Conservation (phyloP, 1,140 invertebrate species). For the Eriosoma lanigerum region DNA sequence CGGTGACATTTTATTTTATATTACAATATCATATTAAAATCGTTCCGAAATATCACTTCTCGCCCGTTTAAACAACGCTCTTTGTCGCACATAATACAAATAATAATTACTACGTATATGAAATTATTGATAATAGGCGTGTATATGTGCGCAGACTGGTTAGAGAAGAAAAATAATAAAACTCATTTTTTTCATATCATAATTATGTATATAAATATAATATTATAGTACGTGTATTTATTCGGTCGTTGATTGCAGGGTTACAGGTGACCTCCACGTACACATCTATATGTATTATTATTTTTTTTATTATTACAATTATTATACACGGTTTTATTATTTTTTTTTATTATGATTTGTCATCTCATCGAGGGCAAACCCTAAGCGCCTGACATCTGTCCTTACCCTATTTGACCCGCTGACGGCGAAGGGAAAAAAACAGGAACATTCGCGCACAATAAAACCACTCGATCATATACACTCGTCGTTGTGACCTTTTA, state of each 20-base stretch:
- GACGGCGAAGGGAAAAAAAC: conserved; percentile 4
- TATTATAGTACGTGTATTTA: not conserved
- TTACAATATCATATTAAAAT: too few species aligned
- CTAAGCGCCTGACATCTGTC: conserved; percentile 49
- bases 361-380: conserved; percentile 28
- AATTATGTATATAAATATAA: too few species aligned
- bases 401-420: conserved; percentile 34
- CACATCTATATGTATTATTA: not conserved
- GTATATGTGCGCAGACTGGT: not conserved
- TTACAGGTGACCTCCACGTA: conserved; percentile 21
- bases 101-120: too few species aligned
- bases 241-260: not conserved
- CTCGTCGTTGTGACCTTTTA: conserved; percentile 39
- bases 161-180: too few species aligned
- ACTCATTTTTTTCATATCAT: not conserved
- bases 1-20: too few species aligned
- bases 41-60: too few species aligned
- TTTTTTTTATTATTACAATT: not conserved
- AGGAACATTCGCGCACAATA: conserved; percentile 45
- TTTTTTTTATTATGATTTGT: conserved; percentile 39
- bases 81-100: too few species aligned
- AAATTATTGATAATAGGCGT: not conserved
- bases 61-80: too few species aligned
- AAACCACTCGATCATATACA: conserved; percentile 45
- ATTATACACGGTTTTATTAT: not conserved